These are phyloP conservation scores for Tenthredo scrophulariae DNA, from an alignment of 2,888 invertebrate genomes.

Conservation along the genomic window DNA sequence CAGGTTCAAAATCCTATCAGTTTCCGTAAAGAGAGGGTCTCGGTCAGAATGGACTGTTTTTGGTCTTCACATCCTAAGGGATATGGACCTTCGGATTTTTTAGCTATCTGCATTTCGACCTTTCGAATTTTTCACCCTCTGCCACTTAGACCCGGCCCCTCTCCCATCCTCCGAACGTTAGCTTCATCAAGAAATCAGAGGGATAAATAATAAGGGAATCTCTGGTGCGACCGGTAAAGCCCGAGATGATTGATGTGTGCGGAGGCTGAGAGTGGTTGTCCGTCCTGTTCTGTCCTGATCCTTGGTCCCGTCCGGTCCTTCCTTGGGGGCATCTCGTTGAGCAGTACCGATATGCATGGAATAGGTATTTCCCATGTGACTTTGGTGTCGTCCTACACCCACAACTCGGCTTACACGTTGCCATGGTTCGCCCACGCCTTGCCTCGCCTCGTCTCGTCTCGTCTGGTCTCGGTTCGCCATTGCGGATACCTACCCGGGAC, in stretches of 20 bases:
- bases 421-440: constrained; percentile 14
- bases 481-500: neutral
- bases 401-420: neutral
- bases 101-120: too few relatives aligned
- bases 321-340: constrained; percentile 23
- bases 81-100: too few relatives aligned
- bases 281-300: neutral
- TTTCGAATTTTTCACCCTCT: too few relatives aligned
- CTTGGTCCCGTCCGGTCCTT: constrained; percentile 12
- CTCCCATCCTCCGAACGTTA: neutral
- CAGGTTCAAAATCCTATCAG: too few relatives aligned
- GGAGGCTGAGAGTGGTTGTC: constrained; percentile 1
- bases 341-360: constrained; percentile 52
- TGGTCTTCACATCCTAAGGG: too few relatives aligned
- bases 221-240: neutral
- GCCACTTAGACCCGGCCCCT: too few relatives aligned
- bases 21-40: too few relatives aligned
- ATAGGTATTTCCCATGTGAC: constrained; percentile 64
- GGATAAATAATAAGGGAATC: neutral
- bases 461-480: neutral
- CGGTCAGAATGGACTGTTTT: too few relatives aligned
- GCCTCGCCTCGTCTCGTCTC: neutral
- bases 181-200: neutral
- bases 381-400: constrained; percentile 26
- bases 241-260: constrained; percentile 5